phyloP scores from a whole-genome alignment of 2,797 vertebrate species.

The Sebastes diploproa region DNA sequence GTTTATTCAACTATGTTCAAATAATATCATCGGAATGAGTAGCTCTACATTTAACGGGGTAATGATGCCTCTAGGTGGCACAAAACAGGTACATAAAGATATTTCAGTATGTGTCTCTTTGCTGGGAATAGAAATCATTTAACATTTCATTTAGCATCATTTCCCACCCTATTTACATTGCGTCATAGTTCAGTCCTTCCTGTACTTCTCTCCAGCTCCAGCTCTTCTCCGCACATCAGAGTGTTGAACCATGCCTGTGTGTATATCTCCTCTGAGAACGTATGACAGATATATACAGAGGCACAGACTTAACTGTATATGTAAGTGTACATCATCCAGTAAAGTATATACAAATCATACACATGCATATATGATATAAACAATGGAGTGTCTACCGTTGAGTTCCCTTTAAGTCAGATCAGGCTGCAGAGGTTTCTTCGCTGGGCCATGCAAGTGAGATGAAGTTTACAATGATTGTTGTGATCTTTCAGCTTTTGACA shows the following conservation, averaged over 20 bases:
- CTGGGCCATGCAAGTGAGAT: constrained; percentile 42
- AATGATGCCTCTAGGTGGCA: constrained; percentile 65
- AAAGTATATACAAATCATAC: constrained; percentile 75
- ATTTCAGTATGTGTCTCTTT: constrained; percentile 48
- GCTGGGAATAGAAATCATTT: constrained; percentile 55
- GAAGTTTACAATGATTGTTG: constrained; percentile 16
- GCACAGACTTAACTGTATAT: constrained; percentile 71
- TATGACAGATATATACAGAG: constrained; percentile 78
- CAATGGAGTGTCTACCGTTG: constrained; percentile 42
- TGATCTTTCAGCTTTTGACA: constrained; percentile 11
- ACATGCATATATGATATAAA: constrained; percentile 66
- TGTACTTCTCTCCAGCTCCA: constrained; percentile 81
- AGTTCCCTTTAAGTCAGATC: constrained; percentile 65
- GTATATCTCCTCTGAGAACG: constrained; percentile 74
- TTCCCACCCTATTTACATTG: constrained; percentile 71
- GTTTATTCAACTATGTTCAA: constrained; percentile 70
- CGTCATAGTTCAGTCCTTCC: constrained; percentile 72
- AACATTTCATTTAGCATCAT: constrained; percentile 52
- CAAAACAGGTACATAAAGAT: constrained; percentile 61
- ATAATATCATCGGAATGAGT: constrained; percentile 54
- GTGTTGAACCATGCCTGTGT: constrained; percentile 72
- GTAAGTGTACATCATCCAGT: constrained; percentile 67
- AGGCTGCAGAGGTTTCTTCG: constrained; percentile 52
- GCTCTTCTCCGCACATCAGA: constrained; percentile 66
- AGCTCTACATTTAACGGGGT: constrained; percentile 61